Evolutionary conservation across 64 coral and sea anemone genomes (phyloP).

Genomic region (Pachyseris speciosa): DNA sequence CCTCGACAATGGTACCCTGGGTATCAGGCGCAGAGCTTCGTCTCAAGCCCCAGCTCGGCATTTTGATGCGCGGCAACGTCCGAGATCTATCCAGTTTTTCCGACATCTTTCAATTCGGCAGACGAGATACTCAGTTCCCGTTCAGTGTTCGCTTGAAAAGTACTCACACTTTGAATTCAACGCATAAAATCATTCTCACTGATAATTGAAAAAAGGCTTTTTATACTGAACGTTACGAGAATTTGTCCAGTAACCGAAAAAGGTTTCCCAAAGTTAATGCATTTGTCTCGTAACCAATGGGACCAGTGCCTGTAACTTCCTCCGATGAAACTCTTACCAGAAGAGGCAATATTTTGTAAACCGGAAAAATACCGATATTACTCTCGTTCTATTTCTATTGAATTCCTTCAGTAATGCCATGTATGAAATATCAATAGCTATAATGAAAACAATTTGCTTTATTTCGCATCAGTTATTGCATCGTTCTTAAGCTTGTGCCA

Average conservation of each 20-base stretch:
- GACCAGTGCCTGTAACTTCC: too few relatives aligned
- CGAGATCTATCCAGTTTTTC: background rate
- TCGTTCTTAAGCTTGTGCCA: background rate
- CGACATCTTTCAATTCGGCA: background rate
- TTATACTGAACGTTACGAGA: too few relatives aligned
- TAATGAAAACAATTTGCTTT: background rate
- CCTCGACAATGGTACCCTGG: background rate
- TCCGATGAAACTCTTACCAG: background rate
- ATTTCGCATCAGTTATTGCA: background rate
- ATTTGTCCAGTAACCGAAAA: too few relatives aligned
- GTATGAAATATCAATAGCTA: background rate
- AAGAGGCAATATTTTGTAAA: conserved; percentile 32
- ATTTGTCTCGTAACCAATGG: too few relatives aligned
- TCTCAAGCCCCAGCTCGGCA: background rate
- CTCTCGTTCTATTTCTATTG: background rate
- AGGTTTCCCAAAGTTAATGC: too few relatives aligned
- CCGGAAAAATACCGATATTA: conserved; percentile 29
- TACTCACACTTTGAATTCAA: too few relatives aligned
- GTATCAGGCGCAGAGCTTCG: background rate
- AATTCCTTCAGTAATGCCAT: conserved; percentile 7
- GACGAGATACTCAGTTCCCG: too few relatives aligned
- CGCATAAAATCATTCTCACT: too few relatives aligned
- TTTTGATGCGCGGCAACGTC: background rate
- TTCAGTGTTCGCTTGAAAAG: too few relatives aligned
- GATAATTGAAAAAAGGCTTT: too few relatives aligned